Evolutionary conservation across 2,113 vertebrate genomes (phyloP).

Genomic region (Spilogale gracilis): DNA sequence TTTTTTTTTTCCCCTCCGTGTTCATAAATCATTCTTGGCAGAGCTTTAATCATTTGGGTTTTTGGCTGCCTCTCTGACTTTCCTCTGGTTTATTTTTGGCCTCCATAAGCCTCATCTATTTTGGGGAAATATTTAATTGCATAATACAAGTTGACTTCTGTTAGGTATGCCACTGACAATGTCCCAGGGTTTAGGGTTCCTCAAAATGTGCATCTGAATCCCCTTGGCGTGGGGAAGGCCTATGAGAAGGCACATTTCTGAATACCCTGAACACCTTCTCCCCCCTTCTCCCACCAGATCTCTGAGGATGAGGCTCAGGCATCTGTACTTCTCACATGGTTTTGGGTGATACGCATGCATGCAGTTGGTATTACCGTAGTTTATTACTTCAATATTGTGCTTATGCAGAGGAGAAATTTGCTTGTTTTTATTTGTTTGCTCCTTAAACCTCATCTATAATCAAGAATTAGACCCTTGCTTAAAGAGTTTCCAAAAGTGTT

Average conservation of each 20-base stretch:
- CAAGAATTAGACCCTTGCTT: not conserved
- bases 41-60: conserved; percentile 67
- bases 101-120: conserved; percentile 67
- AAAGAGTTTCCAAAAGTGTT: not conserved
- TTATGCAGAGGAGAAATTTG: not conserved
- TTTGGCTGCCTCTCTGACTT: conserved; percentile 70
- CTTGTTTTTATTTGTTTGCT: not conserved
- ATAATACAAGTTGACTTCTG: not conserved
- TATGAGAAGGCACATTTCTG: not conserved
- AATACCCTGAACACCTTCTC: not conserved
- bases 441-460: not conserved
- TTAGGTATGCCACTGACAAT: not conserved
- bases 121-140: conserved; percentile 45
- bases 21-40: conserved; percentile 78
- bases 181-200: not conserved
- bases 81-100: conserved; percentile 70
- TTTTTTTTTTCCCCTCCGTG: not conserved
- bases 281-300: not conserved
- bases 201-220: not conserved
- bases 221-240: not conserved
- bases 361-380: not conserved
- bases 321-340: not conserved
- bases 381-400: not conserved
- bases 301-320: not conserved
- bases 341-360: not conserved